Conservation (phyloP, 2,888 invertebrate genomes). For the Perizoma affinitatum region DNA sequence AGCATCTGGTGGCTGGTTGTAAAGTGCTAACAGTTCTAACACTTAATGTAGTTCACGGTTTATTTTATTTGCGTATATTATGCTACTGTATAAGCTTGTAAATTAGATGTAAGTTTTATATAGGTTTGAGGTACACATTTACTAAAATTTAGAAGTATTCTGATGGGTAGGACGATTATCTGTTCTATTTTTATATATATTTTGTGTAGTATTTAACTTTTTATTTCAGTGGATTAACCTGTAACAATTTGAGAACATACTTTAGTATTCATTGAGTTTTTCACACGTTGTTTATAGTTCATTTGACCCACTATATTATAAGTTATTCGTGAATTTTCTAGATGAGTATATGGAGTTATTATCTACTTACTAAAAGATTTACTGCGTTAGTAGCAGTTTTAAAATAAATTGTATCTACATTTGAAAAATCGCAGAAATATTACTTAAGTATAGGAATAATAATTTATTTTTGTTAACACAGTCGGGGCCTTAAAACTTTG, state of each 20-base stretch:
- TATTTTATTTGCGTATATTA: slow-evolving; percentile 72
- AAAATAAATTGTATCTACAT: no score
- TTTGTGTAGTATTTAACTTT: slow-evolving; percentile 35
- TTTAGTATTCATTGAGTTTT: slow-evolving; percentile 53
- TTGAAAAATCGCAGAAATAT: no score
- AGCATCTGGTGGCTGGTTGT: slow-evolving; percentile 74
- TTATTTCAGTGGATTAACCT: slow-evolving; percentile 51
- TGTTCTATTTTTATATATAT: slow-evolving; percentile 28
- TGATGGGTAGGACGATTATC: slow-evolving; percentile 14
- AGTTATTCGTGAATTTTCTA: no score
- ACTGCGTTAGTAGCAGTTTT: no score
- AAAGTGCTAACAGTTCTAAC: slow-evolving; percentile 83
- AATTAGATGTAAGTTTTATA: slow-evolving; percentile 31
- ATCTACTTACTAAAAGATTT: no score
- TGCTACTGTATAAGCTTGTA: slow-evolving; percentile 60
- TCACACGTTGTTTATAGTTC: slow-evolving; percentile 2
- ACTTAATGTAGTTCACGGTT: slow-evolving; percentile 64
- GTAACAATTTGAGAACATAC: slow-evolving; percentile 46
- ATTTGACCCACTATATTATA: neutral
- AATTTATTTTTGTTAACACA: no score
- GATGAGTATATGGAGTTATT: no score
- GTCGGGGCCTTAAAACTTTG: no score
- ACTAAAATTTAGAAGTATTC: slow-evolving; percentile 27
- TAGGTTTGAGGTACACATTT: slow-evolving; percentile 35
- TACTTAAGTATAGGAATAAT: no score